Conservation (phyloP, 2,797 vertebrate genomes). For the Parotocinclus haroldoi region DNA sequence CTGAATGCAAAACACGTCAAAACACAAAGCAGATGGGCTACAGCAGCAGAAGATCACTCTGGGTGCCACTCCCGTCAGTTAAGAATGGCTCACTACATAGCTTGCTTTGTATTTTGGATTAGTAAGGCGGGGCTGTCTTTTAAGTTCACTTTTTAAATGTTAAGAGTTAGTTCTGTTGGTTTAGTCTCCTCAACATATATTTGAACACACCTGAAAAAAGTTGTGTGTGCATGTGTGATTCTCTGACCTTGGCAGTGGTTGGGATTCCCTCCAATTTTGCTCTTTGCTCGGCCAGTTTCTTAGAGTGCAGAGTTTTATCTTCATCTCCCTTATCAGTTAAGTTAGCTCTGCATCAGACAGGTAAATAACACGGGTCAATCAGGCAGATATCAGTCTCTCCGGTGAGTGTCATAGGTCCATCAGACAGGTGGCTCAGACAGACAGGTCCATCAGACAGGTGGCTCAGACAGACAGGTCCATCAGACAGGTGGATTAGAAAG, state of each 20-base stretch:
- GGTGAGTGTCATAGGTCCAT: conserved; percentile 46
- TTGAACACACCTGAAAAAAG: no score
- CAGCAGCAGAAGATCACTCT: no score
- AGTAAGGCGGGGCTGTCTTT: no score
- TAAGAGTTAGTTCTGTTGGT: no score
- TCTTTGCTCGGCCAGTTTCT: conserved; percentile 86
- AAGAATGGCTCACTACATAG: no score
- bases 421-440: conserved; percentile 1
- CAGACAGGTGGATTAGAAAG: not conserved
- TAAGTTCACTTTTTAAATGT: no score
- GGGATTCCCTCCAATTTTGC: conserved; percentile 85
- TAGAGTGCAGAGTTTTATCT: conserved; percentile 77
- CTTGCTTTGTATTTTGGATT: no score
- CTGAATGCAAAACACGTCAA: no score
- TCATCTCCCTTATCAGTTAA: conserved; percentile 81
- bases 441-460: no score
- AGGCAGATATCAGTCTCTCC: not conserved
- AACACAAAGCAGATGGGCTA: no score
- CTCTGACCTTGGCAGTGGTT: conserved; percentile 80
- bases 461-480: conserved; percentile 41
- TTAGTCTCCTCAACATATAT: no score
- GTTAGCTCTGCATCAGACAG: conserved; percentile 49
- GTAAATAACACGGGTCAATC: conserved; percentile 64
- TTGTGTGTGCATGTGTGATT: not conserved
- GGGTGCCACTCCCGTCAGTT: no score